These are phyloP conservation scores for Drosophila phalerata DNA, from an alignment of 2,888 invertebrate genomes.

Conservation along the genomic window DNA sequence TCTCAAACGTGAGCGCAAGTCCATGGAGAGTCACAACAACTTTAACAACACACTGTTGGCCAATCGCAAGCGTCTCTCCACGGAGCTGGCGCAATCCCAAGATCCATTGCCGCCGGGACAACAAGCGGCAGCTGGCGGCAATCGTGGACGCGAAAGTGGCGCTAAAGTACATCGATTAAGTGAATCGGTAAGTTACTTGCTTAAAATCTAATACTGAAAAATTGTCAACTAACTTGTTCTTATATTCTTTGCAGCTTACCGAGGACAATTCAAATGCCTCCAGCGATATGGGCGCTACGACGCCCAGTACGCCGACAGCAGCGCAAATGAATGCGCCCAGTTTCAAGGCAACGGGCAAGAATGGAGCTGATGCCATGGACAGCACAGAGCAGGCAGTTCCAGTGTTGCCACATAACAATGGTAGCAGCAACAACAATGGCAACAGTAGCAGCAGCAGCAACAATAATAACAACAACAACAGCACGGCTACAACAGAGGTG, in stretches of 20 bases:
- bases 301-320: slow-evolving; percentile 79
- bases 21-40: slow-evolving; percentile 86
- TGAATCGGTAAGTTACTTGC: slow-evolving; percentile 81
- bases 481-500: slow-evolving; percentile 82
- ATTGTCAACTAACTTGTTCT: background rate
- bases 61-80: slow-evolving; percentile 84
- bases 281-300: slow-evolving; percentile 74
- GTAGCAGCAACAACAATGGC: slow-evolving; percentile 50
- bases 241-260: slow-evolving; percentile 49
- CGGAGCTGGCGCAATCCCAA: slow-evolving; percentile 80
- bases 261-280: slow-evolving; percentile 85
- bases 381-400: slow-evolving; percentile 42
- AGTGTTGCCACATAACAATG: slow-evolving; percentile 41
- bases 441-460: slow-evolving; percentile 42
- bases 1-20: slow-evolving; percentile 90
- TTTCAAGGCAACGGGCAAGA: slow-evolving; percentile 65
- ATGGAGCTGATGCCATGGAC: slow-evolving; percentile 61
- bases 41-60: slow-evolving; percentile 83
- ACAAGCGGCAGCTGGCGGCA: slow-evolving; percentile 38
- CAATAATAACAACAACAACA: slow-evolving; percentile 50
- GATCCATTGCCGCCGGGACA: slow-evolving; percentile 56
- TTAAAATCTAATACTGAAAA: no score
- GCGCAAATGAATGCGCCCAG: slow-evolving; percentile 73
- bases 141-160: slow-evolving; percentile 62
- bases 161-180: slow-evolving; percentile 78